Percentiles rank a stretch among this genome's conserved stretches.
These are phyloP conservation scores for Agrochola litura DNA, from an alignment of 2,888 invertebrate species.

Conservation along the genomic window DNA sequence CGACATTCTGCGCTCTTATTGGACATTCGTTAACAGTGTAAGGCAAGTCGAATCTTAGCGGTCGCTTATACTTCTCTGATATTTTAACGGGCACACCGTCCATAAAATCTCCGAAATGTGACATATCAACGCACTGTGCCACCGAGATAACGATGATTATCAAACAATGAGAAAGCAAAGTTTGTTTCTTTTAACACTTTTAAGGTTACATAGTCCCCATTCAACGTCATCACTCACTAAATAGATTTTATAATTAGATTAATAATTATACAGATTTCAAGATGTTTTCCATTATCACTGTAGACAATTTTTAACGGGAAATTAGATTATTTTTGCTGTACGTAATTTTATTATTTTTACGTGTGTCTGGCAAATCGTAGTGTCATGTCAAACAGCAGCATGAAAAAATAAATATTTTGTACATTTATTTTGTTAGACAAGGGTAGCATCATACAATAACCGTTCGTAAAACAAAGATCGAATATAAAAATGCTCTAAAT, in stretches of 20 bases:
- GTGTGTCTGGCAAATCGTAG: conserved; percentile 59
- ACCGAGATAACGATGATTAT: conserved; percentile 74
- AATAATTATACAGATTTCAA: conserved; percentile 57
- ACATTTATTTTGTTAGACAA: conserved; percentile 30
- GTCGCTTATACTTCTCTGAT: conserved; percentile 96
- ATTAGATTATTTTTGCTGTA: conserved; percentile 65
- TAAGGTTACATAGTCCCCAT: conserved; percentile 87
- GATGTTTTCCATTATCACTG: conserved; percentile 70
- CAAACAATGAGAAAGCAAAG: conserved; percentile 87
- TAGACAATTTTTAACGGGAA: conserved; percentile 66
- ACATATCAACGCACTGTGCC: conserved; percentile 82
- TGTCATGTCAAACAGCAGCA: conserved; percentile 34
- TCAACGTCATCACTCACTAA: conserved; percentile 85
- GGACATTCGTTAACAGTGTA: conserved; percentile 82
- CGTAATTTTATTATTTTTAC: conserved; percentile 66
- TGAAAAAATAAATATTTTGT: conserved; percentile 13
- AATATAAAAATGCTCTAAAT: conserved; percentile 17
- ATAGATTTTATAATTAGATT: conserved; percentile 64
- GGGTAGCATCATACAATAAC: conserved; percentile 1
- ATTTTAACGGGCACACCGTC: conserved; percentile 97
- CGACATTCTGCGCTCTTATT: conserved; percentile 81
- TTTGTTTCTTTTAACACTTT: conserved; percentile 86
- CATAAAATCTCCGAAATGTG: conserved; percentile 92
- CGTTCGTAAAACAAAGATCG: conserved; percentile 26
- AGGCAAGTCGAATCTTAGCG: conserved; percentile 91